Evolutionary conservation across 2,113 vertebrate genomes (phyloP), one percentile per base, ranked within the genome.

Genomic region (Haemorhous mexicanus): DNA sequence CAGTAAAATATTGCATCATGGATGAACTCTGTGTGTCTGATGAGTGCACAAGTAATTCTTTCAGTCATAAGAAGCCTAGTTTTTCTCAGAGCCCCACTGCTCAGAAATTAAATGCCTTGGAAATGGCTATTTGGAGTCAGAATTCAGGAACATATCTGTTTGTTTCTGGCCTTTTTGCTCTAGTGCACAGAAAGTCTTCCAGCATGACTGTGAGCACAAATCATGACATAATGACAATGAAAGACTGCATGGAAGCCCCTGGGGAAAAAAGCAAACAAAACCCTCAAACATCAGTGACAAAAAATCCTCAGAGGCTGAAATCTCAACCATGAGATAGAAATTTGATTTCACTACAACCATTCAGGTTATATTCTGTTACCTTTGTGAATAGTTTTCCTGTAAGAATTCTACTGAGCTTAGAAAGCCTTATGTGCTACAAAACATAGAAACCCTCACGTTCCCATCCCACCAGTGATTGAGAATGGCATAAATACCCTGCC

Each of bases 11-110:
- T n/a, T 93, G 77, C 87, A 81, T 89, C 95, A 87, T 68, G 80
- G 93, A 90, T 92, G 80, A 89, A 83, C 90, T 94, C 92, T 92
- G 89, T 92, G 89, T 78, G 70, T 74, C 91, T 85, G 85, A 94
- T 92, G 93, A 95, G 89, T 53, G 84, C 89, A 78, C 0, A 0
- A 70, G 59, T 80, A 79, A 91, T 92, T 87, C 68, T 30, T 47
- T 49, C 32, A 52, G 76, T 89, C 72, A 15, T 26, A 81, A 82
- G 59, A 41, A 90, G 69, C 58, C 83, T 46, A 58, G 53, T 66
- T 94, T 86, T 91, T 35, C 82, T 93, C 76, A 78, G 72, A 83
- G 86, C 27, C 49, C 63, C 52, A 85, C 52, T 80, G 84, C 63
- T 87, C 73, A 66, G 63, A 79, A 94, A 94, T 89, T n/a, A 79